phyloP scores from a whole-genome alignment of 1,140 invertebrate species.

The Formica exsecta region DNA sequence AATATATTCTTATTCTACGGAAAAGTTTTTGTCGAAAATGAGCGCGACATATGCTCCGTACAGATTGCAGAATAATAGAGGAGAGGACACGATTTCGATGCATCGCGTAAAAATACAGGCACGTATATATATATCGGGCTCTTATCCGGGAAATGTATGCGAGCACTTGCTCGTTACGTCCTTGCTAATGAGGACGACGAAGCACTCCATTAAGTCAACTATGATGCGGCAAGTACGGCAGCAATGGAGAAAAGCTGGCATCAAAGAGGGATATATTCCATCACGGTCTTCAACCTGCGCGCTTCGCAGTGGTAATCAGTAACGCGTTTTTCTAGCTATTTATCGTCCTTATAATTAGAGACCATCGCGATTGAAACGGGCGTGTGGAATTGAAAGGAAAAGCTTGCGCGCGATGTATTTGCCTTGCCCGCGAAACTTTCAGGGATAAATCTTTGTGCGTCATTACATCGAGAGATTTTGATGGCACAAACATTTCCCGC shows the following conservation, averaged over 20 bases:
- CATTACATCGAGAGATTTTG: neutral
- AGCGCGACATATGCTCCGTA: neutral
- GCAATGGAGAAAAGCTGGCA: conserved; percentile 55
- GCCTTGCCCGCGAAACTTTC: neutral
- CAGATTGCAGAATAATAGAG: conserved; percentile 12
- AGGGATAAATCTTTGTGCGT: neutral
- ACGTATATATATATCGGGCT: conserved; percentile 25
- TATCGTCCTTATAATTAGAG: neutral
- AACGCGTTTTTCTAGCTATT: neutral
- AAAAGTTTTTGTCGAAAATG: neutral
- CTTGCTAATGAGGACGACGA: conserved; percentile 76
- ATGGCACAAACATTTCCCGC: neutral
- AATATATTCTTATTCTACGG: neutral
- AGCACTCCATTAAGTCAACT: conserved; percentile 78
- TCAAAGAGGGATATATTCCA: conserved; percentile 63
- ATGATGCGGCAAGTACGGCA: conserved; percentile 69
- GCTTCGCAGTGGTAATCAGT: neutral
- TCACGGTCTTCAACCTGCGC: conserved; percentile 2
- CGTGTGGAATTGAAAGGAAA: neutral
- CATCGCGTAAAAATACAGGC: conserved; percentile 14
- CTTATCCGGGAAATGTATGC: conserved; percentile 67
- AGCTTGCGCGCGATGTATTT: neutral
- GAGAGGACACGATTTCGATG: neutral
- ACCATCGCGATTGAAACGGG: neutral
- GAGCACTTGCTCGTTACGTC: conserved; percentile 72